Evolutionary conservation across 2,113 vertebrate genomes (phyloP).

Genomic region (Ondatra zibethicus): DNA sequence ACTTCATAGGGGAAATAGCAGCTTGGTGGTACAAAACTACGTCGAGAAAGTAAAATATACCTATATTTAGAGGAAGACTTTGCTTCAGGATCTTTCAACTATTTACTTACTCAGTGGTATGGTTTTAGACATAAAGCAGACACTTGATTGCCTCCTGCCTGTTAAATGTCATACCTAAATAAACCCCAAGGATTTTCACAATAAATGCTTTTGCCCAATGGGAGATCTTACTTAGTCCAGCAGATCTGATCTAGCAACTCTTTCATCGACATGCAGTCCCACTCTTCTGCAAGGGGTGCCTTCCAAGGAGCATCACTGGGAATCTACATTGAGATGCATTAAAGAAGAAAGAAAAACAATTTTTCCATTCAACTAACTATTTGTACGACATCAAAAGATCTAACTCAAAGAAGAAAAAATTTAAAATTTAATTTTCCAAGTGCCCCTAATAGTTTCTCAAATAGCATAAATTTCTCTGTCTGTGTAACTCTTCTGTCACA

Average conservation of each 20-base stretch:
- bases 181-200: background rate
- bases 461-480: background rate
- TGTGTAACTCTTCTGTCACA: background rate
- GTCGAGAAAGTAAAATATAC: background rate
- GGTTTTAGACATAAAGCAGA: conserved; percentile 11
- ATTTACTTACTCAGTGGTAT: background rate
- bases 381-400: background rate
- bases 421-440: background rate
- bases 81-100: conserved; percentile 7
- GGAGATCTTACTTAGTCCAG: conserved; percentile 93
- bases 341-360: background rate
- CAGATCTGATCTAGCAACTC: conserved; percentile 93
- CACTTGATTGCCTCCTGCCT: background rate
- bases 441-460: background rate
- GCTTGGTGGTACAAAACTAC: background rate
- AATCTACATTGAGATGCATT: conserved; percentile 88
- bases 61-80: background rate
- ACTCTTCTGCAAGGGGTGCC: conserved; percentile 95
- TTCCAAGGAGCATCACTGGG: conserved; percentile 96
- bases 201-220: background rate
- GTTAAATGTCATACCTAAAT: background rate
- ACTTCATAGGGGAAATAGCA: background rate
- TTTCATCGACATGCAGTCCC: conserved; percentile 98
- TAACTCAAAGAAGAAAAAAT: conserved; percentile 19
- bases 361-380: conserved; percentile 39